Evolutionary conservation across 2,888 invertebrate species (phyloP).

Genomic region (Bursaphelenchus okinawaensis): DNA sequence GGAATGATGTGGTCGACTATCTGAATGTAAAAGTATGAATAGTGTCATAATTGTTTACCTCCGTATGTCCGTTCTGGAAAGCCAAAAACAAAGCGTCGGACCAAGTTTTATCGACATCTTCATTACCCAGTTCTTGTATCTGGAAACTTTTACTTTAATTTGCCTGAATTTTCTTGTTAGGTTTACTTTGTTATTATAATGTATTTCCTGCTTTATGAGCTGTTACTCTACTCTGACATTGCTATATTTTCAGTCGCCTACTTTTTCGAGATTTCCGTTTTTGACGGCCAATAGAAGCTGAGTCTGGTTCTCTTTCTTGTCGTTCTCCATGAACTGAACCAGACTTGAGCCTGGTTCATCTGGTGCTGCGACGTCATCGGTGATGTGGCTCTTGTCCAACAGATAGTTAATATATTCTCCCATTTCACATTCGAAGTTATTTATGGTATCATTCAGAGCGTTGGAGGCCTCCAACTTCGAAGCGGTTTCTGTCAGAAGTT

Average conservation of each 20-base stretch:
- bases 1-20: background rate
- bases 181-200: too few species aligned
- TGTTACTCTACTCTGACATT: background rate
- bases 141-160: background rate
- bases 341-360: background rate
- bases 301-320: background rate
- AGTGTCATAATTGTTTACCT: conserved; percentile 1
- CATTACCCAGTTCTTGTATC: background rate
- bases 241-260: too few species aligned
- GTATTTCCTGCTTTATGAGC: background rate
- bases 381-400: background rate
- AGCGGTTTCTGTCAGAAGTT: background rate
- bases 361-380: too few species aligned
- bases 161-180: too few species aligned
- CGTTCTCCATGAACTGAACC: background rate
- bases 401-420: background rate
- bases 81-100: background rate
- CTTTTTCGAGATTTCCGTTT: background rate
- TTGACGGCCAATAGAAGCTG: background rate
- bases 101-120: background rate
- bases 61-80: conserved; percentile 7
- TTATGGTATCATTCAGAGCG: background rate
- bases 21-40: background rate
- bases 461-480: background rate
- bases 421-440: background rate